These are phyloP conservation scores for Leptopilina myrica DNA, from an alignment of 2,888 invertebrate genomes.

Conservation along the genomic window DNA sequence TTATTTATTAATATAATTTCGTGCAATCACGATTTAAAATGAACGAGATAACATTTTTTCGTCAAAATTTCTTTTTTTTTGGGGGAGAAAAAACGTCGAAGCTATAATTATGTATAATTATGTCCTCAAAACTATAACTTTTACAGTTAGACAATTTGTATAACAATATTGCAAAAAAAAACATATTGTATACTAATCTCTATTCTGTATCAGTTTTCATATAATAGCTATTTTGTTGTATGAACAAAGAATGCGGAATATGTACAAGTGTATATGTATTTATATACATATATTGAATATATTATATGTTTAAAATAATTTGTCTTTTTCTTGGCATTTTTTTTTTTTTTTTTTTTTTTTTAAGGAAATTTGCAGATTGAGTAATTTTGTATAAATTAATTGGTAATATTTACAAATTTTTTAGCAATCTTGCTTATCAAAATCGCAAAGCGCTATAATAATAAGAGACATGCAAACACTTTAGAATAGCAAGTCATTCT, in stretches of 20 bases:
- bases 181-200: slow-evolving; percentile 71
- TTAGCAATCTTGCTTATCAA: slow-evolving; percentile 9
- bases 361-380: not conserved
- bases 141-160: slow-evolving; percentile 60
- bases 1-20: not conserved
- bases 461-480: slow-evolving; percentile 31
- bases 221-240: slow-evolving; percentile 74
- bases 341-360: slow-evolving; percentile 45
- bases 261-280: slow-evolving; percentile 73
- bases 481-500: slow-evolving; percentile 9
- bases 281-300: slow-evolving; percentile 72
- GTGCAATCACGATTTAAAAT: slow-evolving; percentile 63
- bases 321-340: slow-evolving; percentile 3
- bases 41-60: slow-evolving; percentile 54
- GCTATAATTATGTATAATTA: slow-evolving; percentile 60
- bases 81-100: slow-evolving; percentile 59
- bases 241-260: slow-evolving; percentile 60
- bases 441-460: slow-evolving; percentile 13
- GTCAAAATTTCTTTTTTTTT: slow-evolving; percentile 48
- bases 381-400: not conserved
- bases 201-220: slow-evolving; percentile 72
- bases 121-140: slow-evolving; percentile 58
- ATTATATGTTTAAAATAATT: slow-evolving; percentile 75
- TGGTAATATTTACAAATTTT: not conserved
- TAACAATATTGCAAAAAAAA: slow-evolving; percentile 59